These are phyloP conservation scores for Eubucco bourcierii DNA, from an alignment of 2,113 vertebrate species.

Conservation along the genomic window DNA sequence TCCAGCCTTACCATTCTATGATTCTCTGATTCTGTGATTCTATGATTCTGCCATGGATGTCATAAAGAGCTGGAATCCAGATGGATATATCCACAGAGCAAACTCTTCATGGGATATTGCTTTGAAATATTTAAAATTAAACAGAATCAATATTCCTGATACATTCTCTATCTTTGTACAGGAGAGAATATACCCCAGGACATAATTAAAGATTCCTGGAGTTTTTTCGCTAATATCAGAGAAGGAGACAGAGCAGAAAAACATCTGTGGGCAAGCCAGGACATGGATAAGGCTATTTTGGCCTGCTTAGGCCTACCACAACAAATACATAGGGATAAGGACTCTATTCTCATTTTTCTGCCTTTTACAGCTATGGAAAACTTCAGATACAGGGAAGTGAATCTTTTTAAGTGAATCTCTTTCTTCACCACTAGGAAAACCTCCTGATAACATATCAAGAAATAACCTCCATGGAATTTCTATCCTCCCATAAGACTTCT, in stretches of 20 bases:
- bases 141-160: background rate
- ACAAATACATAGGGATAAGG: background rate
- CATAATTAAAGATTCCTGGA: background rate
- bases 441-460: background rate
- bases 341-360: background rate
- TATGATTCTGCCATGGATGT: background rate
- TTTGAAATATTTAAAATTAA: background rate
- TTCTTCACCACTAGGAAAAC: background rate
- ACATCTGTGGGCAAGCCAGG: no score
- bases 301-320: no score
- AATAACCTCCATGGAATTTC: background rate
- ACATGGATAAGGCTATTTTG: no score
- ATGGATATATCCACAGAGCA: background rate
- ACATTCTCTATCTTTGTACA: background rate
- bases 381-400: background rate
- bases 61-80: background rate
- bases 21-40: no score
- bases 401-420: background rate
- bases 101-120: background rate
- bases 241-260: no score
- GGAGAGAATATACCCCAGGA: background rate
- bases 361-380: background rate
- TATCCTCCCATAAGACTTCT: background rate
- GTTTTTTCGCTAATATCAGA: background rate
- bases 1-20: no score